These are phyloP conservation scores for Clistopyga incitator DNA, from an alignment of 2,888 invertebrate species.

Conservation along the genomic window DNA sequence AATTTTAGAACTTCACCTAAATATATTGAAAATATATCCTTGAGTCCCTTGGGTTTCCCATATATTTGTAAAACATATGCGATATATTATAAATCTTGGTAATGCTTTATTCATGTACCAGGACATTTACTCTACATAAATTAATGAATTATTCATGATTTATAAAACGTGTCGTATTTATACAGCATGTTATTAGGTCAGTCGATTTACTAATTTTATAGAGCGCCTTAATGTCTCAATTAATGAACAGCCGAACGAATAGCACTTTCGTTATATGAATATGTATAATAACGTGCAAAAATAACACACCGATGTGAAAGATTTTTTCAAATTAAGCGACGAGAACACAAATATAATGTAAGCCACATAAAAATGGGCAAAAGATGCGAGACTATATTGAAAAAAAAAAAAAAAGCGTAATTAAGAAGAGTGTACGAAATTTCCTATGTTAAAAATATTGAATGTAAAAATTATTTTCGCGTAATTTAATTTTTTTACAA, in stretches of 20 bases:
- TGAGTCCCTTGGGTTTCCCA: too few relatives aligned
- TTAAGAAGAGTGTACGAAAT: too few relatives aligned
- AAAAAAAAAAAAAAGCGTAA: constrained; percentile 6
- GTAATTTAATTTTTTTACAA: too few relatives aligned
- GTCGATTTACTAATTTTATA: background rate
- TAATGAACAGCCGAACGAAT: background rate
- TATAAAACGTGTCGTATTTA: background rate
- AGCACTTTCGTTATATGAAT: constrained; percentile 9
- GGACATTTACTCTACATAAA: background rate
- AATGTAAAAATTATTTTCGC: too few relatives aligned
- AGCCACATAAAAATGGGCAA: constrained; percentile 17
- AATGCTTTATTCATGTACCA: too few relatives aligned
- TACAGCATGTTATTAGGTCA: background rate
- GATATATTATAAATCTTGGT: too few relatives aligned
- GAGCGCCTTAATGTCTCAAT: background rate
- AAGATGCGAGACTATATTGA: constrained; percentile 39
- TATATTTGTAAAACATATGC: too few relatives aligned
- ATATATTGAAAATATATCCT: too few relatives aligned
- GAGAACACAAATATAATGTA: constrained; percentile 42
- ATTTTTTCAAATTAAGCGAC: too few relatives aligned
- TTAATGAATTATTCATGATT: background rate
- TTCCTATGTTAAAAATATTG: too few relatives aligned
- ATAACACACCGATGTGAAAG: too few relatives aligned
- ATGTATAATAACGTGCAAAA: constrained; percentile 6
- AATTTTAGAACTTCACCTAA: too few relatives aligned